phyloP scores from a whole-genome alignment of 2,113 vertebrate species.

The Amia ocellicauda region DNA sequence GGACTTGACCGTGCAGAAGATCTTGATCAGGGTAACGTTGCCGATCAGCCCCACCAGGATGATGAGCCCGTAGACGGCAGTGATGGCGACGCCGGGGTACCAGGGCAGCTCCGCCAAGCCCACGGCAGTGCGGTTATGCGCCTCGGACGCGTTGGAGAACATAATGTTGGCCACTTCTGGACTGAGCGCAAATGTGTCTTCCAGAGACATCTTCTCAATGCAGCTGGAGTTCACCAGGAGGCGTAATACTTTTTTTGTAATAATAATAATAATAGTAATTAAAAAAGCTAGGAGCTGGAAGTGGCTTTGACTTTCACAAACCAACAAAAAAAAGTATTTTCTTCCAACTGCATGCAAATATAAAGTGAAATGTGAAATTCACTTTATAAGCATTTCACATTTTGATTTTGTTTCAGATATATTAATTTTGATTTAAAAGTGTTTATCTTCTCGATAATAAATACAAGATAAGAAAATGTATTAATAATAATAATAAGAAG shows the following conservation, averaged over 20 bases:
- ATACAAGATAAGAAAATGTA: too few species aligned
- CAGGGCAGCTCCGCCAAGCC: slow-evolving; percentile 53
- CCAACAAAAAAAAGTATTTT: too few species aligned
- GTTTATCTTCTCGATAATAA: too few species aligned
- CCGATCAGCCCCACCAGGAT: slow-evolving; percentile 83
- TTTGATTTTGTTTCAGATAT: too few species aligned
- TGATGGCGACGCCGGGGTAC: slow-evolving; percentile 74
- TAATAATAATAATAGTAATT: too few species aligned
- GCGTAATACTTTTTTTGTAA: not conserved
- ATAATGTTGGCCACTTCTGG: slow-evolving; percentile 50
- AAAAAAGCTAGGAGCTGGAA: too few species aligned
- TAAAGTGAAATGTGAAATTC: too few species aligned
- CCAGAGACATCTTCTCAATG: slow-evolving; percentile 55
- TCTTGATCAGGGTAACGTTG: slow-evolving; percentile 91
- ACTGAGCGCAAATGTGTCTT: slow-evolving; percentile 52
- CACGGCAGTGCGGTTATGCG: slow-evolving; percentile 48
- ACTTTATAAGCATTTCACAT: too few species aligned
- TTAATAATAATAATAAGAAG: too few species aligned
- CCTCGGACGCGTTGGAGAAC: slow-evolving; percentile 51
- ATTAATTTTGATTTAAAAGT: too few species aligned
- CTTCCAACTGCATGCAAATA: too few species aligned
- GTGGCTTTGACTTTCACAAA: too few species aligned
- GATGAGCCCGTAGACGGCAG: slow-evolving; percentile 79
- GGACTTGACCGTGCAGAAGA: slow-evolving; percentile 86
- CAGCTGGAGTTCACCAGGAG: not conserved